Evolutionary conservation across 2,888 invertebrate species (phyloP).

Genomic region (Eilema caniola): DNA sequence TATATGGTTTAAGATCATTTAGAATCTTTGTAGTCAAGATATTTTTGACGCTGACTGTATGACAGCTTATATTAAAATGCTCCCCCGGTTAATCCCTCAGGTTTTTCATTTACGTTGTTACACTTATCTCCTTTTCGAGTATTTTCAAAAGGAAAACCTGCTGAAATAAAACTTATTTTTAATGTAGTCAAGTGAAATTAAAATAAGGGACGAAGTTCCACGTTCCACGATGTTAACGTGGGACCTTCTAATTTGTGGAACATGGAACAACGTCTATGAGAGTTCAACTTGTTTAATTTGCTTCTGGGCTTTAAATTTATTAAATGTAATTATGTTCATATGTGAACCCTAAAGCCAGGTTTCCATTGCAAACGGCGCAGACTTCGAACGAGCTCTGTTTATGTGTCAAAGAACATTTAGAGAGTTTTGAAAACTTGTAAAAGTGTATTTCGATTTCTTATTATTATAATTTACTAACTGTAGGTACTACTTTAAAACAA

Average conservation of each 20-base stretch:
- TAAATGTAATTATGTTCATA: constrained; percentile 27
- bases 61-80: no score
- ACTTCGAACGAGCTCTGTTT: background rate
- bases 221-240: constrained; percentile 39
- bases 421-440: background rate
- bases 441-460: no score
- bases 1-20: no score
- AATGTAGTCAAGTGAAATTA: constrained; percentile 43
- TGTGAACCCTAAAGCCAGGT: background rate
- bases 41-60: no score
- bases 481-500: background rate
- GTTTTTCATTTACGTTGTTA: no score
- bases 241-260: constrained; percentile 27
- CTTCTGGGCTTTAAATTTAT: constrained; percentile 22
- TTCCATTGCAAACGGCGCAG: background rate
- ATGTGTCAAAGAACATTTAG: background rate
- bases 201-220: constrained; percentile 50
- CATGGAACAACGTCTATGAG: constrained; percentile 30
- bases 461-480: background rate
- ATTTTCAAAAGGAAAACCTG: constrained; percentile 38
- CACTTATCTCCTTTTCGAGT: background rate
- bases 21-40: no score
- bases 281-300: constrained; percentile 34
- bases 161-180: constrained; percentile 36
- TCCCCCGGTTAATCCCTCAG: no score